phyloP scores from a whole-genome alignment of 2,113 vertebrate genomes.

The Triplophysa rosa region DNA sequence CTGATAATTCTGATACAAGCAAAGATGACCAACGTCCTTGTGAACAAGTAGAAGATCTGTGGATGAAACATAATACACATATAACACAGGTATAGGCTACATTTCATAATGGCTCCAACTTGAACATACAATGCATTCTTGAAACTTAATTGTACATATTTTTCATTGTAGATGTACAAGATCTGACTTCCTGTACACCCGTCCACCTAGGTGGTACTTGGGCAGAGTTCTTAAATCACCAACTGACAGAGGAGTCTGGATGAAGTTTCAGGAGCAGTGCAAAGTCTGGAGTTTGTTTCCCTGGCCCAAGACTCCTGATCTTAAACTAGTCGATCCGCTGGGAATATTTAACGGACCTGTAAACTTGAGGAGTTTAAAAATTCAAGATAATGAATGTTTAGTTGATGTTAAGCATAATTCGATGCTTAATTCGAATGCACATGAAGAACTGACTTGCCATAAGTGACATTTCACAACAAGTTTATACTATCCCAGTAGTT shows the following conservation, averaged over 20 bases:
- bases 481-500: too few species aligned
- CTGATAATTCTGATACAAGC: too few species aligned
- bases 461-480: not conserved
- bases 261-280: not conserved
- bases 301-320: not conserved
- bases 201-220: too few species aligned
- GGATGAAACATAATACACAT: not conserved
- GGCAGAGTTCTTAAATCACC: not conserved
- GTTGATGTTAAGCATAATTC: not conserved
- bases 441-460: not conserved
- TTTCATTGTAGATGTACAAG: not conserved
- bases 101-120: not conserved
- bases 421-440: too few species aligned
- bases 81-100: not conserved
- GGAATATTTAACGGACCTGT: not conserved
- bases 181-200: too few species aligned
- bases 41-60: too few species aligned
- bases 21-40: too few species aligned
- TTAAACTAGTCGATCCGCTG: not conserved
- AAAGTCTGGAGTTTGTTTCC: not conserved
- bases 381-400: not conserved
- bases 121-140: not conserved
- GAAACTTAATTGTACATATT: not conserved
- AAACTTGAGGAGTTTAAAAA: constrained; percentile 3
- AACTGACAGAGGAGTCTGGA: not conserved